Evolutionary conservation across 2,113 vertebrate species (phyloP).

Genomic region (Morone chrysops): DNA sequence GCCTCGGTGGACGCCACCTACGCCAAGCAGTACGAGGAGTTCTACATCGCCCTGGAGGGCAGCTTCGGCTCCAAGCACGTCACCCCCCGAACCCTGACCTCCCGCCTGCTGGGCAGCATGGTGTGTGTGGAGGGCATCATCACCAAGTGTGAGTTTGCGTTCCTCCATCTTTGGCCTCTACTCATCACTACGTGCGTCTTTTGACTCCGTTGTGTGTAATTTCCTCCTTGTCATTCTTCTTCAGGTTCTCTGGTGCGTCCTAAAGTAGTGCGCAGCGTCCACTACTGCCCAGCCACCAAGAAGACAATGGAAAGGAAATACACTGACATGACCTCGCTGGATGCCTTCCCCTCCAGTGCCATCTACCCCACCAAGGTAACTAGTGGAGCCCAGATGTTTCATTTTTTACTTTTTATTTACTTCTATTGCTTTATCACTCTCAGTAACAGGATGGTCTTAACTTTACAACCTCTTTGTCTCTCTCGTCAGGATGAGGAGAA

Average conservation of each 20-base stretch:
- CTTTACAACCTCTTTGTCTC: too few species aligned
- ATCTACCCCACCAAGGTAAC: constrained; percentile 97
- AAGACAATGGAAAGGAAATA: constrained; percentile 97
- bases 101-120: constrained; percentile 92
- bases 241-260: constrained; percentile 96
- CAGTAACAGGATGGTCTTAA: neutral
- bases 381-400: neutral
- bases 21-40: constrained; percentile 96
- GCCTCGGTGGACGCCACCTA: constrained; percentile 94
- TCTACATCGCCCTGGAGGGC: constrained; percentile 94
- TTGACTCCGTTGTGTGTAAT: neutral
- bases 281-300: constrained; percentile 97
- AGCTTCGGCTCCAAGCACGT: constrained; percentile 97
- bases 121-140: constrained; percentile 98
- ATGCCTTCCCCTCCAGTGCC: constrained; percentile 93
- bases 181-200: neutral
- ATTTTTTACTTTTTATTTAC: neutral
- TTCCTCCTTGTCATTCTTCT: neutral
- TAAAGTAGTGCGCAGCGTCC: constrained; percentile 96
- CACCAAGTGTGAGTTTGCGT: constrained; percentile 91
- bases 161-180: too few species aligned
- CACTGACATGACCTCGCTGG: constrained; percentile 93
- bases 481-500: constrained; percentile 93
- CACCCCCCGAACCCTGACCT: constrained; percentile 92
- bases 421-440: neutral